These are phyloP conservation scores for Lordiphosa andalusiaca DNA, from an alignment of 2,888 invertebrate species.

Conservation along the genomic window DNA sequence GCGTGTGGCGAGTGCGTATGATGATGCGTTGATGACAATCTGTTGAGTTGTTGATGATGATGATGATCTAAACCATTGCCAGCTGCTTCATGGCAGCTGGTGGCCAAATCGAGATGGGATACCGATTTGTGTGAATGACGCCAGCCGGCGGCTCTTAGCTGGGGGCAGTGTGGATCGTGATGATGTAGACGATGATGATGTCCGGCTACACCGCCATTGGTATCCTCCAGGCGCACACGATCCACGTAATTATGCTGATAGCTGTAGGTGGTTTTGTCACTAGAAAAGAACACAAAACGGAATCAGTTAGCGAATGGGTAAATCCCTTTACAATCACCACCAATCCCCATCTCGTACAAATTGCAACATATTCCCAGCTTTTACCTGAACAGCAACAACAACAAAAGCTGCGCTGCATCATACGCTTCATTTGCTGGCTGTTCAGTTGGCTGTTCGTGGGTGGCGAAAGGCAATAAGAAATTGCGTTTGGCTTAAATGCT, in stretches of 20 bases:
- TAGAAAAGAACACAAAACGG: slow-evolving; percentile 23
- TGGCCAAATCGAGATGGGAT: slow-evolving; percentile 82
- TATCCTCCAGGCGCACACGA: slow-evolving; percentile 79
- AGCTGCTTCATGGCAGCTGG: slow-evolving; percentile 77
- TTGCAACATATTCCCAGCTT: no score
- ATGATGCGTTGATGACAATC: slow-evolving; percentile 29
- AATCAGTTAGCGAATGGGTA: neutral
- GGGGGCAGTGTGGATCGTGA: slow-evolving; percentile 65
- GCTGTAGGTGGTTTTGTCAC: slow-evolving; percentile 76
- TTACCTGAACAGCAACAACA: no score
- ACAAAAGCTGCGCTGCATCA: no score
- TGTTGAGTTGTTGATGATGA: slow-evolving; percentile 31
- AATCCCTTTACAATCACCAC: neutral
- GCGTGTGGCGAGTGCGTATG: slow-evolving; percentile 32
- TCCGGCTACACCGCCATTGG: slow-evolving; percentile 37
- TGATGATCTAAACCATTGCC: slow-evolving; percentile 71
- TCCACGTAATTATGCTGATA: slow-evolving; percentile 80
- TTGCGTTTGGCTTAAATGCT: no score
- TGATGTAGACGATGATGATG: slow-evolving; percentile 20
- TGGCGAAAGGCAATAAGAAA: no score
- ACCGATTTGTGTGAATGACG: slow-evolving; percentile 79
- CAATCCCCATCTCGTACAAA: neutral
- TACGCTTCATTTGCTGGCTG: no score
- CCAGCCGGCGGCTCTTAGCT: slow-evolving; percentile 79
- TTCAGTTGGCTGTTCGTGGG: no score